A percentile compares a stretch with the other conserved stretches of the same genome.
Evolutionary conservation across 2,113 vertebrate species (phyloP).

Genomic region (Cygnus buccinator): DNA sequence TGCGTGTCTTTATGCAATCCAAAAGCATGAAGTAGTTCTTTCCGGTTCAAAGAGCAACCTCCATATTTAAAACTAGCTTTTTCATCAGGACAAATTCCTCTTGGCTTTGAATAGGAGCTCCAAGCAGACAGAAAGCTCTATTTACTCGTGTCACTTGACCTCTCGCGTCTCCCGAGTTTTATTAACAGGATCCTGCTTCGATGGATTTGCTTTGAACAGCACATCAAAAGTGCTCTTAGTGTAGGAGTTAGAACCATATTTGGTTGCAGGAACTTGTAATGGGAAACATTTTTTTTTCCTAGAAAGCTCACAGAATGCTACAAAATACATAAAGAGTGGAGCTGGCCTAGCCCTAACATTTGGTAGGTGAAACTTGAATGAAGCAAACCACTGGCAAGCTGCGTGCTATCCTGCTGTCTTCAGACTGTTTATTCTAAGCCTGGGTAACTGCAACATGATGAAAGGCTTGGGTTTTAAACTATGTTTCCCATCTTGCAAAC

Average conservation of each 20-base stretch:
- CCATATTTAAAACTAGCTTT: not conserved
- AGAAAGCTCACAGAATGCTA: constrained; percentile 32
- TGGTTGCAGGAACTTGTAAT: not conserved
- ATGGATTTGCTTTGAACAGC: constrained; percentile 12
- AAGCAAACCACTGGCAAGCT: not conserved
- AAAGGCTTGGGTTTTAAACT: not conserved
- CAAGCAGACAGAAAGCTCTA: not conserved
- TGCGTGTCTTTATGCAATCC: not conserved
- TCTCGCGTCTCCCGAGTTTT: not conserved
- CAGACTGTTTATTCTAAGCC: not conserved
- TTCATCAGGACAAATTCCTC: not conserved
- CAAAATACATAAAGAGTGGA: not conserved
- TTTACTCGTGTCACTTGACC: not conserved
- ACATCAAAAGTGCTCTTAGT: not conserved
- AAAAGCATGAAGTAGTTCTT: not conserved
- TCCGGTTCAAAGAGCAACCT: not conserved
- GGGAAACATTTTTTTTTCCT: not conserved
- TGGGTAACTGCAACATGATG: not conserved
- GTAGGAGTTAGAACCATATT: not conserved
- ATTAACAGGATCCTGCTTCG: not conserved
- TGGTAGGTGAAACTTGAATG: not conserved
- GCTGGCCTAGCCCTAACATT: not conserved
- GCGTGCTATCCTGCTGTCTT: not conserved
- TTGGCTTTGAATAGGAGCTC: not conserved
- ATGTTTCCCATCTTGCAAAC: not conserved